Evolutionary conservation across 2,797 vertebrate species (phyloP).

Genomic region (Crypturellus tataupa): DNA sequence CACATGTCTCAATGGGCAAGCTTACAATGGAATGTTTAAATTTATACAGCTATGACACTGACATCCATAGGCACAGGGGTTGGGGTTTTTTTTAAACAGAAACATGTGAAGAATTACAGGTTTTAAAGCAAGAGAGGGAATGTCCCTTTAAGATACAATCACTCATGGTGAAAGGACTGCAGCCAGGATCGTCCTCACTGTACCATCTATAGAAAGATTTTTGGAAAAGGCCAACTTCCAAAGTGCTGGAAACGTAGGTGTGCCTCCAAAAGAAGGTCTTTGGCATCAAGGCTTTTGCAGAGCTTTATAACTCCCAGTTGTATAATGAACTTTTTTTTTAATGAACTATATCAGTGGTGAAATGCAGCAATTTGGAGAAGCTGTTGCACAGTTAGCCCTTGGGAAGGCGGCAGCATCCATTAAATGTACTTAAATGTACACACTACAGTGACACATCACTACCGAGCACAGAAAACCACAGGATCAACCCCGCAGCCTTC

Average conservation of each 20-base stretch:
- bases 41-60: slow-evolving; percentile 78
- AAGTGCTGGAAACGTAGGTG: background rate
- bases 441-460: background rate
- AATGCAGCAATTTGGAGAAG: slow-evolving; percentile 27
- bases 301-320: slow-evolving; percentile 52
- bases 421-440: background rate
- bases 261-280: slow-evolving; percentile 27
- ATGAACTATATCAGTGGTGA: slow-evolving; percentile 17
- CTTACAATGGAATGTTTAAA: slow-evolving; percentile 83
- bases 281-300: slow-evolving; percentile 7
- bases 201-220: slow-evolving; percentile 40
- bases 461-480: slow-evolving; percentile 12
- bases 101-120: slow-evolving; percentile 50
- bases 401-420: slow-evolving; percentile 32
- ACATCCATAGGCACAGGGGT: slow-evolving; percentile 59
- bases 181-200: slow-evolving; percentile 42
- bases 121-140: slow-evolving; percentile 18
- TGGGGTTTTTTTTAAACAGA: slow-evolving; percentile 24
- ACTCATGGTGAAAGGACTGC: slow-evolving; percentile 12
- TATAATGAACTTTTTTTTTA: background rate
- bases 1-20: slow-evolving; percentile 80
- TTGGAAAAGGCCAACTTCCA: slow-evolving; percentile 27
- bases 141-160: slow-evolving; percentile 52
- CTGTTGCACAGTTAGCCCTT: slow-evolving; percentile 25
- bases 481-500: background rate